phyloP scores from a whole-genome alignment of 2,113 vertebrate species.

The Pluvianellus socialis region DNA sequence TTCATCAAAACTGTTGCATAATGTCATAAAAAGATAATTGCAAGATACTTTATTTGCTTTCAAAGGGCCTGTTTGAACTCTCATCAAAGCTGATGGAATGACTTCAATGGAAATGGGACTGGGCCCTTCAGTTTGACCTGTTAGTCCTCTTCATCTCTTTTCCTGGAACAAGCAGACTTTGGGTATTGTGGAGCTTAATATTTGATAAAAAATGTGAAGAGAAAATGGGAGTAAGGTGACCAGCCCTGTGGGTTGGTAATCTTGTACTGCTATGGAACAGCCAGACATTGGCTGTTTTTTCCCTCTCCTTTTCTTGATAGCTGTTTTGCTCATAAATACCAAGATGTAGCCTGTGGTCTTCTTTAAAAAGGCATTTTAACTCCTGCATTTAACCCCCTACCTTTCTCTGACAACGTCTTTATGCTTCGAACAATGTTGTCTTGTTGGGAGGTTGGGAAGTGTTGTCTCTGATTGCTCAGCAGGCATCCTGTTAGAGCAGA shows the following conservation, averaged over 20 bases:
- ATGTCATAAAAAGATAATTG: background rate
- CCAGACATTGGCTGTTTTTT: background rate
- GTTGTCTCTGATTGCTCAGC: slow-evolving; percentile 53
- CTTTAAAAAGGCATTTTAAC: background rate
- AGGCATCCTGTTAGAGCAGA: slow-evolving; percentile 22
- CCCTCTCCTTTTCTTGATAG: background rate
- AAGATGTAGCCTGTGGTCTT: background rate
- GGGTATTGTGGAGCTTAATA: background rate
- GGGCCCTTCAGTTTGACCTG: background rate
- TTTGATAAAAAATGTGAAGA: background rate
- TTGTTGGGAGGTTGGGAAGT: background rate
- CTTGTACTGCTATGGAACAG: background rate
- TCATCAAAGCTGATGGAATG: background rate
- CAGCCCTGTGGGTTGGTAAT: background rate
- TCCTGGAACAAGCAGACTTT: background rate
- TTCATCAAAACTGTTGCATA: slow-evolving; percentile 1
- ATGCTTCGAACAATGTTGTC: background rate
- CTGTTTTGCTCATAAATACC: background rate
- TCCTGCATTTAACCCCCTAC: background rate
- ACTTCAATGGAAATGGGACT: background rate
- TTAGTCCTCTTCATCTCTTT: background rate
- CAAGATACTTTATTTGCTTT: background rate
- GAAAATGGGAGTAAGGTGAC: background rate
- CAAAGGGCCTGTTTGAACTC: background rate
- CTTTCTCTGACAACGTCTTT: background rate